Percentiles rank a stretch among this genome's conserved stretches.
These are phyloP conservation scores for Xylocopa sonorina DNA, from an alignment of 1,140 invertebrate genomes.

Conservation along the genomic window DNA sequence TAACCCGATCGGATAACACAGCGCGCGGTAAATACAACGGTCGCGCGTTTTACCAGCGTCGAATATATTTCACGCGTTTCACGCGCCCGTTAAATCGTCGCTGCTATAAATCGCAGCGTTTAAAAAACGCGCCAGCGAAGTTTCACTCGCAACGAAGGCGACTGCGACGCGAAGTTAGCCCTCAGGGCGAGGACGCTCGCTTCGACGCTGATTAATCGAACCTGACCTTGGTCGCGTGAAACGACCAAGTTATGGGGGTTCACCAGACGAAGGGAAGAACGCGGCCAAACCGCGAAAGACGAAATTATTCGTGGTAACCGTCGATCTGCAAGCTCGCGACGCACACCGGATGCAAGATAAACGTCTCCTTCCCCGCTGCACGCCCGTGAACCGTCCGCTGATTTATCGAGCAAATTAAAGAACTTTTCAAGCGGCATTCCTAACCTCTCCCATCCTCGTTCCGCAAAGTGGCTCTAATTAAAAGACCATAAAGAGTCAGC, in stretches of 20 bases:
- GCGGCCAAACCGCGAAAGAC: conserved; percentile 9
- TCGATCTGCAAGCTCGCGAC: conserved; percentile 23
- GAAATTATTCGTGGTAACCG: conserved; percentile 47
- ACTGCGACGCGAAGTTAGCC: no score
- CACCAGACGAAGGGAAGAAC: background rate
- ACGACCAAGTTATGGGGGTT: background rate
- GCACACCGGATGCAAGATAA: conserved; percentile 60
- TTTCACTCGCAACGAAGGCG: no score
- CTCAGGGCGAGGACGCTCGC: no score
- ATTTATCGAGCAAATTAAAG: conserved; percentile 76
- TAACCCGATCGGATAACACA: background rate
- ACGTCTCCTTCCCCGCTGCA: conserved; percentile 38
- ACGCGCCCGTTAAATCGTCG: background rate
- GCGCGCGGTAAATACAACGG: background rate
- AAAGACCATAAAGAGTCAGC: conserved; percentile 74
- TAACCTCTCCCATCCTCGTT: conserved; percentile 67
- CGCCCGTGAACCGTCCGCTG: conserved; percentile 52
- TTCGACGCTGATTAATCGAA: background rate
- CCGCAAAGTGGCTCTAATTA: conserved; percentile 75
- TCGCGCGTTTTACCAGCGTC: background rate
- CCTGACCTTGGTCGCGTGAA: background rate
- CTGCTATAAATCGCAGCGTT: background rate
- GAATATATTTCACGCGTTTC: background rate
- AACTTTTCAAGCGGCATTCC: conserved; percentile 71
- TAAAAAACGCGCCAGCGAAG: background rate